Percentiles rank a stretch among this genome's conserved stretches.
These are phyloP conservation scores for Aphelinus atriplicis DNA, from an alignment of 1,140 invertebrate genomes.

Conservation along the genomic window DNA sequence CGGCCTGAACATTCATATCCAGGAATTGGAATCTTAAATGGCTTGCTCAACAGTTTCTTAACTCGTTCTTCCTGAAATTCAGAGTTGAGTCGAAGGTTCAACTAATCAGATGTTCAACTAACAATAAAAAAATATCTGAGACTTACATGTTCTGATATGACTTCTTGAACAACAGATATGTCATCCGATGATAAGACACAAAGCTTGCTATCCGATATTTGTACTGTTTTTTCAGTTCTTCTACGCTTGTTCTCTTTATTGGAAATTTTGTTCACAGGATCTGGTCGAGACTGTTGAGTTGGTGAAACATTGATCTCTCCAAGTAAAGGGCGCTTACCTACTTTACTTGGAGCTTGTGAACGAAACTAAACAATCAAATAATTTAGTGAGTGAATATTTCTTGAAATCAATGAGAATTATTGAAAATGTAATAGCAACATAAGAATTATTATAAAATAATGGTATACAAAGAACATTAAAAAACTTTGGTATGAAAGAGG, in stretches of 20 bases:
- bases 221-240: slow-evolving; percentile 50
- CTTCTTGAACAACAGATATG: slow-evolving; percentile 52
- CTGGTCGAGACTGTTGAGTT: slow-evolving; percentile 21
- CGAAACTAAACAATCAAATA: slow-evolving; percentile 54
- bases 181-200: slow-evolving; percentile 53
- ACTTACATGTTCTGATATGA: slow-evolving; percentile 64
- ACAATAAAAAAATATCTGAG: slow-evolving; percentile 33
- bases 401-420: too few relatives aligned
- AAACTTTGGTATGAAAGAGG: too few relatives aligned
- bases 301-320: slow-evolving; percentile 52
- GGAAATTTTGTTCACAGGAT: slow-evolving; percentile 31
- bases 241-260: slow-evolving; percentile 51
- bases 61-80: slow-evolving; percentile 79
- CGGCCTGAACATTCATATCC: slow-evolving; percentile 85
- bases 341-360: slow-evolving; percentile 69
- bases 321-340: slow-evolving; percentile 62
- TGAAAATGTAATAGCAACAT: too few relatives aligned
- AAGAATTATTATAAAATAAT: too few relatives aligned
- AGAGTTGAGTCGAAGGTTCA: slow-evolving; percentile 31
- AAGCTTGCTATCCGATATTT: slow-evolving; percentile 54
- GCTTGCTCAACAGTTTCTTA: slow-evolving; percentile 83
- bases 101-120: slow-evolving; percentile 31
- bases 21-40: slow-evolving; percentile 94
- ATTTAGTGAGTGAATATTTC: too few relatives aligned
- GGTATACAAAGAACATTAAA: too few relatives aligned